Base-by-base conservation (phyloP, 1,140 invertebrate genomes). In the Watersipora subatra region DNA sequence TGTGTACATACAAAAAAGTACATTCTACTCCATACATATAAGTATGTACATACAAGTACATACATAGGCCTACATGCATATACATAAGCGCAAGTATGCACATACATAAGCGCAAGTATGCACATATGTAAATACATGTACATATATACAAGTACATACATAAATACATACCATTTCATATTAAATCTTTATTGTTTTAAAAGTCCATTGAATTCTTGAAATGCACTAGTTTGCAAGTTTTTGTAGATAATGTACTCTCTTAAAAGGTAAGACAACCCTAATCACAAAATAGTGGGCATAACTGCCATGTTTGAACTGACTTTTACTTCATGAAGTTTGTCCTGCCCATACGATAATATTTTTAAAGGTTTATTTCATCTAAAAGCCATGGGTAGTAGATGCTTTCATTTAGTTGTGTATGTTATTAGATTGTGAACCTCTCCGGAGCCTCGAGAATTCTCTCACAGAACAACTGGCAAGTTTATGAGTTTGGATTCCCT, bases 381-480 rank as follows among this genome's bases (percentile, higher is more conserved):
- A n/a, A n/a, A n/a, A n/a, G n/a, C n/a, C n/a, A n/a, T n/a, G n/a
- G n/a, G n/a, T n/a, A n/a, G n/a, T n/a, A n/a, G n/a, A n/a, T n/a
- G n/a, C n/a, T n/a, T n/a, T n/a, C n/a, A n/a, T n/a, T n/a, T n/a
- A n/a, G n/a, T n/a, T n/a, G n/a, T n/a, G n/a, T n/a, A n/a, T n/a
- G n/a, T n/a, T n/a, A n/a, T n/a, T n/a, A 93, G 90, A 87, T 93
- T 67, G 92, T 93, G 78, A 92, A 93, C 82, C 76, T 90, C 72
- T 92, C 86, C 70, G 87, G 85, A 74, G 85, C 84, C 67, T 84
- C 83, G 76, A 84, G 88, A 78, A 84, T 87, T 66, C 83, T 76
- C 80, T 85, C 66, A 76, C 75, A 80, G 64, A 70, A 80, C 3
- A 77, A 83, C 65, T 30, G 62, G 71, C 68, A 76, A 78, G 69